Evolutionary conservation across 2,113 vertebrate species (phyloP), one percentile per base, ranked within the genome.

Genomic region (Myrmophylax atrothorax): DNA sequence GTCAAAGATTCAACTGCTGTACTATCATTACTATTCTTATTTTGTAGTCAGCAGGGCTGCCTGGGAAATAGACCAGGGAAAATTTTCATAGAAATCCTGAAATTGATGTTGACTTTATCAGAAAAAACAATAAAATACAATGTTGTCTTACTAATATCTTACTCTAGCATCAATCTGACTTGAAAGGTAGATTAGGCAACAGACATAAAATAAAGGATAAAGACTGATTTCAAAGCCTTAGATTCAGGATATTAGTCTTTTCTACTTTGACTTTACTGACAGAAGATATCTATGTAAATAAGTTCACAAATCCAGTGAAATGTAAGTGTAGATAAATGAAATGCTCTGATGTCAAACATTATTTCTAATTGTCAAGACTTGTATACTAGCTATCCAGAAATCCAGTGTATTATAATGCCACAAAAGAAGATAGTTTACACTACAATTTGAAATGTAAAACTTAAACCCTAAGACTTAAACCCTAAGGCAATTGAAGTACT

Each of bases 401-500:
- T 66, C 4, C 29, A 62, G 7, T 19, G 73, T 77, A 84, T 49
- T 56, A 42, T 69, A 90, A 87, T 67, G 12, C 8, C 63, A 90
- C 70, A 75, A 88, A 95, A 83, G 59, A 63, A 50, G 63, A 90
- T 37, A 83, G 35, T 76, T 90, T 90, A 66, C 59, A 81, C 18
- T 37, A 42, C 24, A 74, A 15, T 56, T 68, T 50, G 62, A 79
- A 85, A 87, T 72, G 31, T 38, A 93, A 92, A 94, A 44, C 33
- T 94, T 62, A 53, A 88, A 89, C 40, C 12, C 73, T 31, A 90
- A 84, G 68, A 70, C 35, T 89, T 82, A 84, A 84, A 66, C 25
- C 86, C 75, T 84, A 88, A 83, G 81, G 81, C 84, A 94, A 44
- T 80, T 79, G 18, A 83, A 49, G 55, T 91, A 72, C 56, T 88